Base-by-base conservation (phyloP, 30 jellyfish, hydroid and myxozoan species). In the Euphysa ruthae region DNA sequence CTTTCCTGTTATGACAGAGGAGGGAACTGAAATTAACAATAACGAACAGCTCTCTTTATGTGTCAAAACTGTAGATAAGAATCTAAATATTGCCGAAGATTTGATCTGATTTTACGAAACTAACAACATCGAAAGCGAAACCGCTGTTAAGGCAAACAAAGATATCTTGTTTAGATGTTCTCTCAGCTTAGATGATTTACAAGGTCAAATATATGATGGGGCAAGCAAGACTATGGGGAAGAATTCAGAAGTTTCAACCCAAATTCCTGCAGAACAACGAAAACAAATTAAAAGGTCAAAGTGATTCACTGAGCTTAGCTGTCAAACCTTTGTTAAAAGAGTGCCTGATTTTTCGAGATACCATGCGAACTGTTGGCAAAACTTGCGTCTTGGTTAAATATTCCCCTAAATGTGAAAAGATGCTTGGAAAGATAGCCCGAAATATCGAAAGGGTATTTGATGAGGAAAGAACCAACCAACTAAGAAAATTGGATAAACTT, bases 401-500 rank as follows among this genome's bases (percentile, higher is more conserved):
- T 43, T 77, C 88, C 2, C 88, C 86, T 35, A 77, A 77, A 69
- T 70, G 86, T 44, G 93, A 77, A 42, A 70, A n/a, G n/a, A n/a
- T n/a, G n/a, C n/a, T n/a, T n/a, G n/a, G n/a, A n/a, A n/a, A 77
- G 4, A 49, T 66, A 70, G 69, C 69, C 22, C 85, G 88, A 13
- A 33, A 58, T 14, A 75, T 75, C 15, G 10, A 55, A 28, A 74
- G 60, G 6, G 43, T 31, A 26, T 13, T 73, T 25, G 84, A 71
- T 24, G 88, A 76, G 38, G 57, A 63, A 5, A 13, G 28, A 8
- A 83, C 23, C 30, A 83, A 70, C 6, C 10, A 10, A 6, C n/a
- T n/a, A n/a, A n/a, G n/a, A 22, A n/a, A 44, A 10, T 46, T 65
- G 4, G 78, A 65, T 21, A 65, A 65, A 34, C 73, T 65, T 10